Evolutionary conservation across 2,888 invertebrate species (phyloP).

Genomic region (Eristalis pertinax): DNA sequence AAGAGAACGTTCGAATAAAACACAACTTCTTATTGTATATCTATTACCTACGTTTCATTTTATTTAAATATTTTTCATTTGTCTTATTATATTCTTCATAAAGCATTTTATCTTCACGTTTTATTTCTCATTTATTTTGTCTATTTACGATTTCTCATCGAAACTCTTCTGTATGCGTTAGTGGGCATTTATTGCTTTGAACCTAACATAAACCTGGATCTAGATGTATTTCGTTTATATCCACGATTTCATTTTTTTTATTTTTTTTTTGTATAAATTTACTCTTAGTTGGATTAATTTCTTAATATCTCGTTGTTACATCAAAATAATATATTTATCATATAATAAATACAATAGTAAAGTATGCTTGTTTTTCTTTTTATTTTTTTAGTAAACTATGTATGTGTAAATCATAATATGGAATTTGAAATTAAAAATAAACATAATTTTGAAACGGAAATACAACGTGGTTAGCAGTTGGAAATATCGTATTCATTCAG

Average conservation of each 20-base stretch:
- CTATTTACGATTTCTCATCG: slow-evolving; percentile 38
- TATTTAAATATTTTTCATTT: slow-evolving; percentile 58
- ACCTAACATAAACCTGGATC: slow-evolving; percentile 59
- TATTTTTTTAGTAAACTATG: slow-evolving; percentile 22
- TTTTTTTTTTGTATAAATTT: slow-evolving; percentile 12
- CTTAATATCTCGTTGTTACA: slow-evolving; percentile 68
- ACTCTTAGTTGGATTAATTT: slow-evolving; percentile 31
- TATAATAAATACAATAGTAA: slow-evolving; percentile 25
- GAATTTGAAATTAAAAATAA: slow-evolving; percentile 12
- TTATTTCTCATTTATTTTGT: slow-evolving; percentile 30
- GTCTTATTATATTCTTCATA: slow-evolving; percentile 64
- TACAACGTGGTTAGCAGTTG: slow-evolving; percentile 7
- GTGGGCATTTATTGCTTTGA: slow-evolving; percentile 9
- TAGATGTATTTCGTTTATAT: slow-evolving; percentile 33
- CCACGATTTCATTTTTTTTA: background rate
- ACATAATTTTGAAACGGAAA: slow-evolving; percentile 34
- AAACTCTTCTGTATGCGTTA: slow-evolving; percentile 16
- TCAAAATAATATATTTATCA: slow-evolving; percentile 47
- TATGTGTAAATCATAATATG: slow-evolving; percentile 26
- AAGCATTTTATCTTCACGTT: slow-evolving; percentile 54
- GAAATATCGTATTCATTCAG: background rate
- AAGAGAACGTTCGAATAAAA: slow-evolving; percentile 35
- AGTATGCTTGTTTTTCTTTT: no score
- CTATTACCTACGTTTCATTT: slow-evolving; percentile 70
- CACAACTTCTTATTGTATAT: slow-evolving; percentile 54